These are phyloP conservation scores for Pteruthius melanotis DNA, from an alignment of 2,113 vertebrate genomes.

Conservation along the genomic window DNA sequence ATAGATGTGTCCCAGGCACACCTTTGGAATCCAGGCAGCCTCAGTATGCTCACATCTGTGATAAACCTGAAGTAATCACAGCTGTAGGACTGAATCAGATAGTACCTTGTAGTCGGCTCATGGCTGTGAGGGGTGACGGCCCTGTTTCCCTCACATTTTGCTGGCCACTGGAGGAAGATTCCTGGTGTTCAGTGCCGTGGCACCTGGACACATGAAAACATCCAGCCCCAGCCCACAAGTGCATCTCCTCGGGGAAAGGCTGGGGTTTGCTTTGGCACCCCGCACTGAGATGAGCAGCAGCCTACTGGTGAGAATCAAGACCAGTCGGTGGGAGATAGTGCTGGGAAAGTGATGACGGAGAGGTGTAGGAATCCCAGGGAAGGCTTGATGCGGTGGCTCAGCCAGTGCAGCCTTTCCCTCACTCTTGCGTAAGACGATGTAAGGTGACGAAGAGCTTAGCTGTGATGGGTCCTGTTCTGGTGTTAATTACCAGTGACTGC, in stretches of 20 bases:
- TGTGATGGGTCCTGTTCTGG: not conserved
- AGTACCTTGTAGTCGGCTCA: fast-evolving
- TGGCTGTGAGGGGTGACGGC: not conserved
- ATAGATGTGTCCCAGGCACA: not conserved
- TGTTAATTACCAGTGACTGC: conserved; percentile 27
- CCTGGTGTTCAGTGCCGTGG: fast-evolving
- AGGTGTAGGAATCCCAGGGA: conserved; percentile 35
- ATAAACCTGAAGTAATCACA: not conserved
- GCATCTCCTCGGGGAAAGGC: not conserved
- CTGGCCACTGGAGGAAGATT: not conserved
- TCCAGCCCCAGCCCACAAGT: not conserved
- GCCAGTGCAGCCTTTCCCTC: not conserved
- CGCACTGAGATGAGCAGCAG: not conserved
- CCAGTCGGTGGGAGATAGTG: not conserved
- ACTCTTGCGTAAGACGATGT: not conserved
- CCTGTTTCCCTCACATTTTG: not conserved
- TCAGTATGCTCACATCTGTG: fast-evolving
- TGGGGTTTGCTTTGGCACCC: not conserved
- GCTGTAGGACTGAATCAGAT: not conserved
- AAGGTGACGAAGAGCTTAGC: not conserved
- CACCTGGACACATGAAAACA: not conserved
- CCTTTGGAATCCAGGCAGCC: not conserved
- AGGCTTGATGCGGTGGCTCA: not conserved
- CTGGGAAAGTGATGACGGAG: not conserved
- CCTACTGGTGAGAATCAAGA: not conserved